Evolutionary conservation across 2,113 vertebrate species (phyloP).

Genomic region (Otis tarda): DNA sequence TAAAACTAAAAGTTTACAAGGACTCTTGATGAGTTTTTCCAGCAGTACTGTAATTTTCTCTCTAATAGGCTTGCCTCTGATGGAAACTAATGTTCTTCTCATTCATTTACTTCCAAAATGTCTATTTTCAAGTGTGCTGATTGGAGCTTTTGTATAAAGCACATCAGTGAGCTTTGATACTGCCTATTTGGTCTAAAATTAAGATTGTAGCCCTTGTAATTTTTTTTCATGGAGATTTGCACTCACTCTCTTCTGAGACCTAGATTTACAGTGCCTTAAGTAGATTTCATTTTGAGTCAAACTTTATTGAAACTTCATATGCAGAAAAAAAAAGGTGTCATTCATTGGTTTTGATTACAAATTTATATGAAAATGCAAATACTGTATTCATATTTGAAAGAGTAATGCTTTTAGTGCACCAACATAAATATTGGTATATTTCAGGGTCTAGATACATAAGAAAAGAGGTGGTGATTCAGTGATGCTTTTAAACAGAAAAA

Average conservation of each 20-base stretch:
- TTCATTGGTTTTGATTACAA: neutral
- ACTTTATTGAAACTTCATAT: neutral
- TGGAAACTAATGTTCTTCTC: neutral
- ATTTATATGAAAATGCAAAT: neutral
- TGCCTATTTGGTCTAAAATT: constrained; percentile 1
- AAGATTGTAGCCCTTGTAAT: neutral
- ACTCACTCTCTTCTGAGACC: neutral
- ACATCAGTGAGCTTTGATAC: neutral
- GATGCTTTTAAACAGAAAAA: neutral
- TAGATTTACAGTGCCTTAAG: neutral
- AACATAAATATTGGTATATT: neutral
- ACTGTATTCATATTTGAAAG: neutral
- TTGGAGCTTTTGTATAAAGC: neutral
- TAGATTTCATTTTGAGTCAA: neutral
- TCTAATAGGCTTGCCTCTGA: neutral
- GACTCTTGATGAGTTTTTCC: neutral
- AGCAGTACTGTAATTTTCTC: neutral
- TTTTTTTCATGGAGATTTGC: neutral
- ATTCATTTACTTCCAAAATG: constrained; percentile 6
- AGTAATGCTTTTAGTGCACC: neutral
- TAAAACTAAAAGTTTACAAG: neutral
- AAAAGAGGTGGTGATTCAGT: neutral
- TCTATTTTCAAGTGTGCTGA: neutral
- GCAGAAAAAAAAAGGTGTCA: neutral
- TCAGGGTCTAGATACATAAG: neutral